Percentiles rank a stretch among this genome's conserved stretches.
Conservation (phyloP, 2,113 vertebrate genomes). For the Planiliza haematocheilus region DNA sequence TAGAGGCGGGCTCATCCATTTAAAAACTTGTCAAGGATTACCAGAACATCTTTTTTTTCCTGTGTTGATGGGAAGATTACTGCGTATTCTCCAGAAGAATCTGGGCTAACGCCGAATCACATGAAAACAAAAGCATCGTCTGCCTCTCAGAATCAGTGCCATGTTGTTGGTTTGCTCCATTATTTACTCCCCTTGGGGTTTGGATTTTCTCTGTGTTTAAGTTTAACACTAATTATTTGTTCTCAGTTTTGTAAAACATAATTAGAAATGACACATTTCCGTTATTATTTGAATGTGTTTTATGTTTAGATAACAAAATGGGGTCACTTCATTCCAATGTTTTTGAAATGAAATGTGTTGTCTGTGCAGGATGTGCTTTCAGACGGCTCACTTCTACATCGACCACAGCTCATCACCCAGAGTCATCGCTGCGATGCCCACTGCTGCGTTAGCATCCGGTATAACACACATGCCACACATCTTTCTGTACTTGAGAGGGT, state of each 20-base stretch:
- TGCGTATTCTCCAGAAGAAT: conserved; percentile 47
- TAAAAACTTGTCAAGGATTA: conserved; percentile 78
- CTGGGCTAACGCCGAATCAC: conserved; percentile 27
- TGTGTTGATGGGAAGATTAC: conserved; percentile 66
- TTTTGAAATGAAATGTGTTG: background rate
- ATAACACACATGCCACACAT: conserved; percentile 33
- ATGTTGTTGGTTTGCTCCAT: background rate
- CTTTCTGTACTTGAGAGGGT: background rate
- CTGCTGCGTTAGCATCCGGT: conserved; percentile 42
- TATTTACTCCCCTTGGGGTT: background rate
- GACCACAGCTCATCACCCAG: conserved; percentile 92
- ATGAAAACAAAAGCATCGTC: conserved; percentile 52
- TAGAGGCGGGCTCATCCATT: conserved; percentile 60
- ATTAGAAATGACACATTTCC: background rate
- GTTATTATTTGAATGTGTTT: too few species aligned
- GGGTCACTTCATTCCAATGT: background rate
- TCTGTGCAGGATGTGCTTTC: conserved; percentile 93
- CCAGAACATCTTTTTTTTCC: conserved; percentile 65
- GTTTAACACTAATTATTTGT: background rate
- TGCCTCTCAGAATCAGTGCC: background rate
- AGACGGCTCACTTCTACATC: conserved; percentile 98
- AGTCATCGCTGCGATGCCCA: conserved; percentile 87
- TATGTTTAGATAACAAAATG: background rate
- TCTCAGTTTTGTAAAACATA: background rate
- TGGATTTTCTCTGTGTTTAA: background rate